Evolutionary conservation across 2,113 vertebrate species (phyloP), one percentile per base, ranked within the genome.

Genomic region (Manacus vitellinus): DNA sequence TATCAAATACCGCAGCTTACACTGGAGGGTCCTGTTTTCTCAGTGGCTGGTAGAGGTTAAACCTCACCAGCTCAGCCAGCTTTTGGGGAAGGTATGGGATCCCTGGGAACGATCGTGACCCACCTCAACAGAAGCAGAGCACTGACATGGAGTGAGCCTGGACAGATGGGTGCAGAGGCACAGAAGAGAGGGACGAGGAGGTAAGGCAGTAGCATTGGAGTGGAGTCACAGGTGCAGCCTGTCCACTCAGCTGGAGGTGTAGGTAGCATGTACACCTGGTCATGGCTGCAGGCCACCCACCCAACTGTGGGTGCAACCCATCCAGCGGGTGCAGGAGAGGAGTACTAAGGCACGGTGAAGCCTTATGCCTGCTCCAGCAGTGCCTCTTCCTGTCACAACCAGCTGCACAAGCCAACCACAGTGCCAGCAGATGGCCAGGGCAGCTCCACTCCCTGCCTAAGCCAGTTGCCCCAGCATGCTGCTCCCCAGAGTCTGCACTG

Each of bases 371-470:
- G 63, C 76, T 47, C 30, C 62, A 65, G 75, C 78, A 77, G 35
- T 1, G 43, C 14, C 68, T 31, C 19, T 65, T 24, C 23, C 81
- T 30, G 27, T 14, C 66, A 3, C 39, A 59, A 35, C 43, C 25
- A 16, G 21, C 43, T 22, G 17, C 91, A 61, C 19, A 2, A 39
- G 44, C 59, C 55, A 23, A 61, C 41, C 78, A 5, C 8, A 5
- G 37, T 4, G 39, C 49, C 87, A 65, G 49, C 59, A 41, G 72
- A 37, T 6, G 24, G 14, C 43, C 3, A 4, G 18, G 9, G 5
- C 4, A 2, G 56, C 62, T 37, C 47, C 1, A 1, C 52, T 63
- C 47, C 41, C 49, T 8, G 24, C 35, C 52, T 0, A 0, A 43
- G 70, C 52, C 0, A 0, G 23, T 9, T 7, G 37, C 27, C 62